Base-by-base conservation (phyloP, 1,140 invertebrate genomes). In the Maniola jurtina region DNA sequence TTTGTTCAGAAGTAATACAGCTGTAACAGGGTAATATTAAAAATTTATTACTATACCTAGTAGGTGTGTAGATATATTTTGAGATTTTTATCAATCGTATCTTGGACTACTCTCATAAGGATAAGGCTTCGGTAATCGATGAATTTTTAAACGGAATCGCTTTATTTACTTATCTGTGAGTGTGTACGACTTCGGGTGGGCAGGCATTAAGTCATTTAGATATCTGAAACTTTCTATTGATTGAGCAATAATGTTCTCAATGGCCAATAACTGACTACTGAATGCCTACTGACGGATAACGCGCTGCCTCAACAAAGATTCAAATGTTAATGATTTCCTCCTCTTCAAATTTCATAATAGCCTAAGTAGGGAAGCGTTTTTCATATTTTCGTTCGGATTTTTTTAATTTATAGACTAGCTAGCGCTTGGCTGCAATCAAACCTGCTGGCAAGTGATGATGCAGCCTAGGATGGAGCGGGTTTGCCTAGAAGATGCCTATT, bases 81-180 rank as follows among this genome's bases (percentile, higher is more conserved):
- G 33, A 15, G 11, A 36, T 25, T 11, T n/a, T 13, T n/a, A 7
- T 10, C 33, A 25, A 13, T 56, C 33, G 34, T n/a, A 25, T 15
- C 56, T 58, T 11, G 33, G 66, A 54, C 57, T 50, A 60, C 52
- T 52, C 45, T 45, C 16, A 48, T 68, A 63, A 63, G 42, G 52
- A 55, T 55, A 55, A 55, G 16, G 16, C 52, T 54, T 62, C 35
- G 48, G 14, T 54, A 38, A 62, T 62, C 60, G 47, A 62, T 38
- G 48, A 25, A 54, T 62, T 48, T 62, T 54, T 16, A 52, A 36
- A 34, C 48, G 48, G 47, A 66, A 66, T 66, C 11, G 47, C 57
- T 60, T 66, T 66, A 60, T 66, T 66, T 62, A 54, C 60, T 62
- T 60, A 60, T 66, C 57, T 34, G 38, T 35, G 57, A 40, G 58